phyloP scores from a whole-genome alignment of 2,888 invertebrate species.

The Polylopha cassiicola region DNA sequence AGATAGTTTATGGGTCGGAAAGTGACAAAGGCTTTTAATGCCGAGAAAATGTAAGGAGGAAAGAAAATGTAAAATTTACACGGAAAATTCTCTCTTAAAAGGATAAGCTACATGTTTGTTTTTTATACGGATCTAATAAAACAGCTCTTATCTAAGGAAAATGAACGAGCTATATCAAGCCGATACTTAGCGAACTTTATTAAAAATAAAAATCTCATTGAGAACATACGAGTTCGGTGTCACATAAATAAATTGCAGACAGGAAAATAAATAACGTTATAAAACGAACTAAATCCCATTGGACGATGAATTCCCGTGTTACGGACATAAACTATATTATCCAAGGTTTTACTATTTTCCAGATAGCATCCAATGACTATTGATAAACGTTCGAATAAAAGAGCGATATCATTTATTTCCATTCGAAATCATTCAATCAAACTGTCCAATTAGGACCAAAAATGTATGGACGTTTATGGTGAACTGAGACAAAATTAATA shows the following conservation, averaged over 20 bases:
- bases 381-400: constrained; percentile 5
- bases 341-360: background rate
- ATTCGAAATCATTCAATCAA: constrained; percentile 1
- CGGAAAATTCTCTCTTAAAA: too few species aligned
- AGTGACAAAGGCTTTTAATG: too few species aligned
- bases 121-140: too few species aligned
- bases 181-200: too few species aligned
- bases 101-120: too few species aligned
- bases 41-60: too few species aligned
- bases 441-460: background rate
- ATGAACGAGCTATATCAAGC: too few species aligned
- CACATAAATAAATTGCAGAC: constrained; percentile 1
- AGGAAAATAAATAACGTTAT: constrained; percentile 3
- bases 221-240: background rate
- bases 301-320: background rate
- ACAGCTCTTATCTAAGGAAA: too few species aligned
- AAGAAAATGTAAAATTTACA: too few species aligned
- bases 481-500: too few species aligned
- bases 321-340: constrained; percentile 9
- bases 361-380: constrained; percentile 1
- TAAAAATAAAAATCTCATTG: too few species aligned
- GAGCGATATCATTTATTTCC: constrained; percentile 1
- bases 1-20: too few species aligned
- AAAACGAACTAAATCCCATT: constrained; percentile 8
- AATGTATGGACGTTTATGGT: background rate